Conservation (phyloP, 1,140 invertebrate species). For the Drosophila equinoxialis region DNA sequence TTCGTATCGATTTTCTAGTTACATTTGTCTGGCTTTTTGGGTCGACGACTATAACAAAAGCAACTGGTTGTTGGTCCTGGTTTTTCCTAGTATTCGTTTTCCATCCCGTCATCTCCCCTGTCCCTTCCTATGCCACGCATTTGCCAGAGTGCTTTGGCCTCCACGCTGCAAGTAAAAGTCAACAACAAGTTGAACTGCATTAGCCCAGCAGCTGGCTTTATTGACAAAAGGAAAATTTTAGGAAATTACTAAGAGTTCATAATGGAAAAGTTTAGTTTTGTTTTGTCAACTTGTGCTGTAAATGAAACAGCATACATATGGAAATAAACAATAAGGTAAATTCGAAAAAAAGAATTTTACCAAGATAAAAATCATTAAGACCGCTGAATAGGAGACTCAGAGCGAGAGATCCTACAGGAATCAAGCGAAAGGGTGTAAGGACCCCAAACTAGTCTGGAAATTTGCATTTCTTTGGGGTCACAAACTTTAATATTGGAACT, state of each 20-base stretch:
- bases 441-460: too few relatives aligned
- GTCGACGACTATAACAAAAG: conserved; percentile 50
- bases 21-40: conserved; percentile 75
- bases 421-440: too few relatives aligned
- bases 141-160: not conserved
- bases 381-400: too few relatives aligned
- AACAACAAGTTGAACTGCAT: conserved; percentile 12
- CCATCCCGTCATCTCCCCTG: not conserved
- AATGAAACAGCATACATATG: not conserved
- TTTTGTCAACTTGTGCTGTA: not conserved
- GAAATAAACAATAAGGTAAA: not conserved
- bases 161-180: conserved; percentile 26
- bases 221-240: conserved; percentile 11
- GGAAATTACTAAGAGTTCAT: conserved; percentile 13
- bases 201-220: conserved; percentile 1
- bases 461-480: too few relatives aligned
- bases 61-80: conserved; percentile 63
- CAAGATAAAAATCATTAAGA: not conserved
- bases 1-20: conserved; percentile 65
- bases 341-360: not conserved
- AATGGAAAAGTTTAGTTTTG: conserved; percentile 4
- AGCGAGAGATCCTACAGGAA: too few relatives aligned
- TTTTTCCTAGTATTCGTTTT: not conserved
- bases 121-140: not conserved
- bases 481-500: too few relatives aligned